Conservation (phyloP, 2,888 invertebrate genomes). For the Physocephala rufipes region DNA sequence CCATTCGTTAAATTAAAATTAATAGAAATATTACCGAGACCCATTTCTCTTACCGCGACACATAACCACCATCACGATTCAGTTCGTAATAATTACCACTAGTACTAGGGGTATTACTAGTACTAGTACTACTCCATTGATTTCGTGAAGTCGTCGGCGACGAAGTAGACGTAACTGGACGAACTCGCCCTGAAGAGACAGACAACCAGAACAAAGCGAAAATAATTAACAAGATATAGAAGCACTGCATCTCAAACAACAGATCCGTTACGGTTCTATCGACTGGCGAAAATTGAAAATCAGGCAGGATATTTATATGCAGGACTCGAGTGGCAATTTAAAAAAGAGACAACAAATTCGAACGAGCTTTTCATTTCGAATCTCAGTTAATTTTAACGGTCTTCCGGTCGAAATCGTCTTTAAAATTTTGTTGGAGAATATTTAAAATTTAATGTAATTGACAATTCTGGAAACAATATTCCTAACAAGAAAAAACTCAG, state of each 20-base stretch:
- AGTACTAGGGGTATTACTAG: too few species aligned
- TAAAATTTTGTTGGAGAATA: too few species aligned
- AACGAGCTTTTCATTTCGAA: too few species aligned
- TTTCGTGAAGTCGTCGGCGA: neutral
- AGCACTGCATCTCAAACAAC: neutral
- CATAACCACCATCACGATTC: slow-evolving; percentile 32
- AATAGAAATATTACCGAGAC: neutral
- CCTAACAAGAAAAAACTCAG: too few species aligned
- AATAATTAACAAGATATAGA: neutral
- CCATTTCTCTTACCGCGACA: slow-evolving; percentile 27
- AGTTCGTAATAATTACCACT: slow-evolving; percentile 21
- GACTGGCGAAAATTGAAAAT: too few species aligned
- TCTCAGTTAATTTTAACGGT: too few species aligned
- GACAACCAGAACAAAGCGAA: neutral
- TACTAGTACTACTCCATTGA: neutral
- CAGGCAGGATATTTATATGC: too few species aligned
- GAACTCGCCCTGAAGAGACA: neutral
- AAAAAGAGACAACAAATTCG: neutral
- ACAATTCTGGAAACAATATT: too few species aligned
- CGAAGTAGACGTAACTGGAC: neutral
- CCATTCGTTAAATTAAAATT: neutral
- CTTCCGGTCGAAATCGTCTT: too few species aligned
- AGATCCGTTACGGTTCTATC: too few species aligned
- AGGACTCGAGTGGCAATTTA: neutral
- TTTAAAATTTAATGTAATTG: too few species aligned